These are phyloP conservation scores for Hipposideros larvatus DNA, from an alignment of 2,797 vertebrate genomes.

Conservation along the genomic window DNA sequence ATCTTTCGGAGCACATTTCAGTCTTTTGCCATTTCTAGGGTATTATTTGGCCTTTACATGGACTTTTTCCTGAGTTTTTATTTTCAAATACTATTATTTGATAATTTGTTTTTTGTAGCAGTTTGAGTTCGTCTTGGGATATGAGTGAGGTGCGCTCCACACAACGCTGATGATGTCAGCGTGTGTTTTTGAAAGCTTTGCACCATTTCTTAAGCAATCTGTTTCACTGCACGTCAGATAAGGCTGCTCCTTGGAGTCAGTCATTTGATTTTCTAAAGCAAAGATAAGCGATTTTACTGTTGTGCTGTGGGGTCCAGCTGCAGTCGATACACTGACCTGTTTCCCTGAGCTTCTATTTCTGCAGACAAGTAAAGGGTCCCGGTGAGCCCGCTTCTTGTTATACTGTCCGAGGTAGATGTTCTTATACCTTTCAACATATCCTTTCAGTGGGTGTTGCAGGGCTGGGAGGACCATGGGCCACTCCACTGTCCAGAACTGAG, in stretches of 20 bases:
- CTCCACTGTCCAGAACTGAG: neutral
- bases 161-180: rapidly evolving
- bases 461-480: neutral
- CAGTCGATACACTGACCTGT: neutral
- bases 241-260: neutral
- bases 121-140: too few relatives aligned
- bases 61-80: too few relatives aligned
- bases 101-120: too few relatives aligned
- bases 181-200: neutral
- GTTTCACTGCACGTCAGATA: neutral
- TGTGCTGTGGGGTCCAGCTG: neutral
- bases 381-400: neutral
- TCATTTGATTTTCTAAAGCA: neutral
- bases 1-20: too few relatives aligned
- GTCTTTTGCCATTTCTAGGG: too few relatives aligned
- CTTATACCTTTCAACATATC: too few relatives aligned
- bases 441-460: rapidly evolving
- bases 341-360: too few relatives aligned
- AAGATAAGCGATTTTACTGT: neutral
- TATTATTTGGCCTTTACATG: too few relatives aligned
- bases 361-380: too few relatives aligned
- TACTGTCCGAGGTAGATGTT: neutral
- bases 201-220: neutral
- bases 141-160: too few relatives aligned
- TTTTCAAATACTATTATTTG: too few relatives aligned